Percentiles rank a stretch among this genome's conserved stretches.
Conservation (phyloP, 2,113 vertebrate species). For the Syngnathus scovelli region DNA sequence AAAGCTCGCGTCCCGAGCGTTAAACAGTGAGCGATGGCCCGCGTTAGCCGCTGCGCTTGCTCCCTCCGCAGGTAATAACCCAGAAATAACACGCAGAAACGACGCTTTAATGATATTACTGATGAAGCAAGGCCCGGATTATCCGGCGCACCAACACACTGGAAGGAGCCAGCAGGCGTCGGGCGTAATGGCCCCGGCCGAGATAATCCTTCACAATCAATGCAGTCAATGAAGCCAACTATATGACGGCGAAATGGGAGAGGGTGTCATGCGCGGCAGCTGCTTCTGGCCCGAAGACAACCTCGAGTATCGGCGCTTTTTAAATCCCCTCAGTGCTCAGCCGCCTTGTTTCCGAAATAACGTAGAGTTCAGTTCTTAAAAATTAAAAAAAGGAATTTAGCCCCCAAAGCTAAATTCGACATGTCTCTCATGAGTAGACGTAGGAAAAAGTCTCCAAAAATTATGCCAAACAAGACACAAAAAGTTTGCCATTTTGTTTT, state of each 20-base stretch:
- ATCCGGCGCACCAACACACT: slow-evolving; percentile 57
- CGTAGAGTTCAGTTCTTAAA: neutral
- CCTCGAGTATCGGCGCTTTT: slow-evolving; percentile 22
- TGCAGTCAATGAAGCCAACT: slow-evolving; percentile 60
- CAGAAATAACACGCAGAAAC: slow-evolving; percentile 68
- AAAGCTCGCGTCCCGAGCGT: slow-evolving; percentile 38
- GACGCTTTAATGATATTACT: slow-evolving; percentile 68
- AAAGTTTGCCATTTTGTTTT: neutral
- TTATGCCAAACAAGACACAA: neutral
- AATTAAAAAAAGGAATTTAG: neutral
- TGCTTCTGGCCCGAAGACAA: slow-evolving; percentile 38
- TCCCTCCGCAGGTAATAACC: slow-evolving; percentile 68
- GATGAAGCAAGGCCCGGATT: slow-evolving; percentile 63
- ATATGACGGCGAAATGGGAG: slow-evolving; percentile 63
- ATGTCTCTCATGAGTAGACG: neutral
- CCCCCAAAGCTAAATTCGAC: neutral
- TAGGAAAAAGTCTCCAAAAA: no score
- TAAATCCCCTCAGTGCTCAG: neutral
- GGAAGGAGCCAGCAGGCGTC: slow-evolving; percentile 54
- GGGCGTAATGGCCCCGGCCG: slow-evolving; percentile 49
- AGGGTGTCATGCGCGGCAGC: slow-evolving; percentile 57
- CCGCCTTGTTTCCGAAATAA: neutral
- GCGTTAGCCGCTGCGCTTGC: slow-evolving; percentile 44
- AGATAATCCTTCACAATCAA: slow-evolving; percentile 63
- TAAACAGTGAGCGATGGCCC: slow-evolving; percentile 56